phyloP scores from a whole-genome alignment of 30 jellyfish, hydroid and myxozoan genomes.

The Nemopilema nomurai region DNA sequence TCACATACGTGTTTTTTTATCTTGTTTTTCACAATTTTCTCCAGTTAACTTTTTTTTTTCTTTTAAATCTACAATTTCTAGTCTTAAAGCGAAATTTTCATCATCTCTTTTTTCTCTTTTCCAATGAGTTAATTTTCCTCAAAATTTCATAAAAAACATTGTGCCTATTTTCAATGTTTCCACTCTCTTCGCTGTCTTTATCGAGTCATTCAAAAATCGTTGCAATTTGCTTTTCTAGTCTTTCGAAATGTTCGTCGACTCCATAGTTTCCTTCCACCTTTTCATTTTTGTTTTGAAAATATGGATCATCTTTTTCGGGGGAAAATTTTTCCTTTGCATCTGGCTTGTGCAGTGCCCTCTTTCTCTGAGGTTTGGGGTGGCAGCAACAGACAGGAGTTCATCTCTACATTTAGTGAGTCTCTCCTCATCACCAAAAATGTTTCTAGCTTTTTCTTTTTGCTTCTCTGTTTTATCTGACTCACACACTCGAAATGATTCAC shows the following conservation, averaged over 20 bases:
- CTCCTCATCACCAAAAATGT: slow-evolving; percentile 9
- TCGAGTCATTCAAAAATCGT: slow-evolving; percentile 13
- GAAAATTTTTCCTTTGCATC: slow-evolving; percentile 6
- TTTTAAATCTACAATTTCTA: background rate
- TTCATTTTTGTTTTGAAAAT: slow-evolving; percentile 7
- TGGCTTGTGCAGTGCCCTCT: slow-evolving; percentile 16
- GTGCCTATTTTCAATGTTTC: background rate
- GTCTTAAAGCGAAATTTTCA: slow-evolving; percentile 8
- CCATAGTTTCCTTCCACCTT: slow-evolving; percentile 2
- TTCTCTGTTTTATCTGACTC: slow-evolving; percentile 4
- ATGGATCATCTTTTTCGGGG: background rate
- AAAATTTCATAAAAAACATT: background rate
- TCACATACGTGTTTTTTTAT: too few relatives aligned
- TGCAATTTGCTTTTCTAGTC: slow-evolving; percentile 10
- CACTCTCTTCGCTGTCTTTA: background rate
- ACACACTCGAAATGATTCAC: slow-evolving; percentile 31
- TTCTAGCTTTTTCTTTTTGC: slow-evolving; percentile 12
- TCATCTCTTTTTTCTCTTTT: background rate
- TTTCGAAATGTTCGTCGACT: slow-evolving; percentile 11
- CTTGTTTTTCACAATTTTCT: slow-evolving; percentile 1
- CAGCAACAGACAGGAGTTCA: slow-evolving; percentile 18
- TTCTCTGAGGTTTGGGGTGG: slow-evolving; percentile 9
- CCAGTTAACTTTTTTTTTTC: background rate
- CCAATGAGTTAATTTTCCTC: background rate
- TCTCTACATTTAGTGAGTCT: slow-evolving; percentile 12